Conservation (phyloP, 2,888 invertebrate species). For the Elegia similella region DNA sequence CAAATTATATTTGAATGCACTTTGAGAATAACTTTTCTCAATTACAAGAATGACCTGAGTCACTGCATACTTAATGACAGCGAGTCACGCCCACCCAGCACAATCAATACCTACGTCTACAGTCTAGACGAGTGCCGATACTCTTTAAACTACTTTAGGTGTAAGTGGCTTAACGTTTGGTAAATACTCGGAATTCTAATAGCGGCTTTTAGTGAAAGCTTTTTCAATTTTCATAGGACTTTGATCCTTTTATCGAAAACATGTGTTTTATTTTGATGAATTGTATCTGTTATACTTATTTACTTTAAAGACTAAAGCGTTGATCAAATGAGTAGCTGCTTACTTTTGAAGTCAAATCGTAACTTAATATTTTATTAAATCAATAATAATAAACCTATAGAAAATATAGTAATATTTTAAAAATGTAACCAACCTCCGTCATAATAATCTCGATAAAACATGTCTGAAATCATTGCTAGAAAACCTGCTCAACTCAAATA, state of each 20-base stretch:
- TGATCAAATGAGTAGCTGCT: too few species aligned
- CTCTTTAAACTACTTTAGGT: not conserved
- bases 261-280: too few species aligned
- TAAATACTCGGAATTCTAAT: not conserved
- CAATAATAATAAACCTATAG: too few species aligned
- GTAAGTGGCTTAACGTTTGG: not conserved
- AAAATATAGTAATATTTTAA: too few species aligned
- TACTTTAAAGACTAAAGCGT: too few species aligned
- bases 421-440: too few species aligned
- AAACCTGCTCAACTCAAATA: too few species aligned
- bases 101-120: not conserved
- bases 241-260: not conserved
- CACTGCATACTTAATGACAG: not conserved
- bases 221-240: not conserved
- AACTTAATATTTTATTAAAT: too few species aligned
- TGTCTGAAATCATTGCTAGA: too few species aligned
- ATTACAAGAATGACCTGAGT: not conserved
- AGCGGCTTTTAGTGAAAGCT: not conserved
- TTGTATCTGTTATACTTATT: too few species aligned
- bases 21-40: not conserved
- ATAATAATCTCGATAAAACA: too few species aligned
- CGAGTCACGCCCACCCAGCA: slow-evolving; percentile 5
- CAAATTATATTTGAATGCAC: not conserved
- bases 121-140: not conserved
- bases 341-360: too few species aligned